phyloP scores from a whole-genome alignment of 2,888 invertebrate species.

The Tipula helvola region DNA sequence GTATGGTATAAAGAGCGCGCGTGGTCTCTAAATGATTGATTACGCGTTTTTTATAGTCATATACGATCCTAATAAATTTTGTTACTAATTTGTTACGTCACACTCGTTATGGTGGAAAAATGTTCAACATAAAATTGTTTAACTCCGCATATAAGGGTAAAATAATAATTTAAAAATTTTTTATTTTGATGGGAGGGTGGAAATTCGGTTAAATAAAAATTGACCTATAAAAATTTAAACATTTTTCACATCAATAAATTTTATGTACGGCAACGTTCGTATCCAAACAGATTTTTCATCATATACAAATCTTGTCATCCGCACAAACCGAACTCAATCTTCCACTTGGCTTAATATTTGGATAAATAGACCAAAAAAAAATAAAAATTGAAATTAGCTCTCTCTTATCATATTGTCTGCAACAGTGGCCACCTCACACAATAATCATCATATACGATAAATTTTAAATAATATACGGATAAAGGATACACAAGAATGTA shows the following conservation, averaged over 20 bases:
- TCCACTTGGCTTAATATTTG: neutral
- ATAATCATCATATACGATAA: neutral
- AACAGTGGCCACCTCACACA: neutral
- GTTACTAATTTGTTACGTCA: neutral
- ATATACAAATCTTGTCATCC: neutral
- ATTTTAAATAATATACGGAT: neutral
- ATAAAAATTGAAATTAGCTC: neutral
- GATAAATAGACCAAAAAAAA: too few relatives aligned
- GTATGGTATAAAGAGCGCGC: neutral
- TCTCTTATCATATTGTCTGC: neutral
- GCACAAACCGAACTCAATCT: neutral
- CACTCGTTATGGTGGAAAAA: conserved; percentile 4
- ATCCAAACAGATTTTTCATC: neutral
- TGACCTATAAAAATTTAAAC: neutral
- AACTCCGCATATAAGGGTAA: neutral
- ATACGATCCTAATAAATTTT: neutral
- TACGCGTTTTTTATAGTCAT: too few relatives aligned
- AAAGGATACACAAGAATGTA: neutral
- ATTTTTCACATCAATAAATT: neutral
- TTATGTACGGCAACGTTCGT: neutral
- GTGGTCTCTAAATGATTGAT: neutral
- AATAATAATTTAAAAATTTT: neutral
- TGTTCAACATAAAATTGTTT: neutral
- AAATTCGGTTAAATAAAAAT: neutral
- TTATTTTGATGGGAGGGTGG: neutral